Evolutionary conservation across 2,797 vertebrate genomes (phyloP).

Genomic region (Urophycis tenuis): DNA sequence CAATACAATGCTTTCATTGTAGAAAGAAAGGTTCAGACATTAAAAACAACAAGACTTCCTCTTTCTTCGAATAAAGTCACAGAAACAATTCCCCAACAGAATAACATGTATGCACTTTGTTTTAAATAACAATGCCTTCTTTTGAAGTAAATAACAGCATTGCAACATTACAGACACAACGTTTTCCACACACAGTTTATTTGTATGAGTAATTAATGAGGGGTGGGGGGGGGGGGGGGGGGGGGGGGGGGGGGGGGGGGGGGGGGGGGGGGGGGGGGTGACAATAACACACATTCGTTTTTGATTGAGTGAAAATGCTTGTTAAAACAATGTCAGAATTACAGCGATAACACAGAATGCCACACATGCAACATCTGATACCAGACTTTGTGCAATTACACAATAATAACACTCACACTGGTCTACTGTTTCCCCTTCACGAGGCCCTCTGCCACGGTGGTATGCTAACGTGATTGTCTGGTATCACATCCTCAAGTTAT

Average conservation of each 20-base stretch:
- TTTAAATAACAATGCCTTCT: background rate
- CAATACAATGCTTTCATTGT: background rate
- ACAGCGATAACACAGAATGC: background rate
- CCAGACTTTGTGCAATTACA: background rate
- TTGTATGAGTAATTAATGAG: background rate
- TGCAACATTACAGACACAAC: background rate
- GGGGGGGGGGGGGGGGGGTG: no score
- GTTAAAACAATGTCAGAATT: background rate
- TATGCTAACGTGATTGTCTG: background rate
- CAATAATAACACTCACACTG: background rate
- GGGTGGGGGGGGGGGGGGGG: no score
- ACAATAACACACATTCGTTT: background rate
- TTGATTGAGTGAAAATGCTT: background rate
- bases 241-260: no score
- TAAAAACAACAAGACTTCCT: background rate
- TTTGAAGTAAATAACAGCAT: background rate
- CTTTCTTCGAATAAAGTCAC: background rate
- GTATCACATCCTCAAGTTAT: slow-evolving; percentile 12
- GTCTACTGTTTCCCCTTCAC: background rate
- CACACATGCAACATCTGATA: background rate
- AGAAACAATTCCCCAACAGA: background rate
- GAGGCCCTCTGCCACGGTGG: background rate
- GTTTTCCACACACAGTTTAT: background rate
- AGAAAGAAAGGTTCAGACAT: background rate
- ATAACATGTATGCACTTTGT: background rate